A percentile compares a stretch with the other conserved stretches of the same genome.
phyloP scores from a whole-genome alignment of 2,888 invertebrate genomes.

The Netelia virgata region DNA sequence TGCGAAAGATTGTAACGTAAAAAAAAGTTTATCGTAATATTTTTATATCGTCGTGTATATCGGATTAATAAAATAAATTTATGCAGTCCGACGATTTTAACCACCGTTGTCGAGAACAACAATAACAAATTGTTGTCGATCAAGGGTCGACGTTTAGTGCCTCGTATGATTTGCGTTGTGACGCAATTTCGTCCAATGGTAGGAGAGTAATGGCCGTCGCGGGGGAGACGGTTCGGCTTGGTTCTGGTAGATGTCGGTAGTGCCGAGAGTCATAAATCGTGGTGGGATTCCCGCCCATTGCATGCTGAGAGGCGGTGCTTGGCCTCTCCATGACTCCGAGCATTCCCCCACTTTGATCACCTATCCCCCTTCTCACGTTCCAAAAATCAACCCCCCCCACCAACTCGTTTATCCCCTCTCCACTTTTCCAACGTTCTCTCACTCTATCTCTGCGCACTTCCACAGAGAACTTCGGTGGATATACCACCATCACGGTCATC shows the following conservation, averaged over 20 bases:
- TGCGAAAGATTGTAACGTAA: constrained; percentile 36
- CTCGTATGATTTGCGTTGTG: constrained; percentile 83
- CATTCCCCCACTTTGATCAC: constrained; percentile 69
- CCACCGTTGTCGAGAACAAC: background rate
- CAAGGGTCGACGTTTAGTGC: constrained; percentile 73
- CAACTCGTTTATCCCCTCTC: constrained; percentile 58
- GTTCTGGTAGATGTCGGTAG: constrained; percentile 86
- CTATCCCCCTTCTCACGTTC: constrained; percentile 57
- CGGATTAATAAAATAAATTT: constrained; percentile 25
- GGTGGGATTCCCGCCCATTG: constrained; percentile 87
- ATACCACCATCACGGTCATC: constrained; percentile 79
- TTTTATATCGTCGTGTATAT: background rate
- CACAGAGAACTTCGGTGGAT: constrained; percentile 71
- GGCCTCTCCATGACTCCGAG: constrained; percentile 84
- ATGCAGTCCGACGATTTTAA: constrained; percentile 39
- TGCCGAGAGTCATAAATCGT: constrained; percentile 82
- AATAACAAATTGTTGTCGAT: constrained; percentile 48
- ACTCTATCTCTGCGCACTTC: constrained; percentile 33
- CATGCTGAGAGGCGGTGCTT: constrained; percentile 86
- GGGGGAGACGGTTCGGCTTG: constrained; percentile 81
- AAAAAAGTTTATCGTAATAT: background rate
- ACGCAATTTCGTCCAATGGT: constrained; percentile 86
- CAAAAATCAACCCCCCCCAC: constrained; percentile 66
- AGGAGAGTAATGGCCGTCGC: constrained; percentile 87
- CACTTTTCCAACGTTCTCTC: constrained; percentile 1